A percentile compares a stretch with the other conserved stretches of the same genome.
These are phyloP conservation scores for Saturnia japonica DNA, from an alignment of 2,888 invertebrate genomes.

Conservation along the genomic window DNA sequence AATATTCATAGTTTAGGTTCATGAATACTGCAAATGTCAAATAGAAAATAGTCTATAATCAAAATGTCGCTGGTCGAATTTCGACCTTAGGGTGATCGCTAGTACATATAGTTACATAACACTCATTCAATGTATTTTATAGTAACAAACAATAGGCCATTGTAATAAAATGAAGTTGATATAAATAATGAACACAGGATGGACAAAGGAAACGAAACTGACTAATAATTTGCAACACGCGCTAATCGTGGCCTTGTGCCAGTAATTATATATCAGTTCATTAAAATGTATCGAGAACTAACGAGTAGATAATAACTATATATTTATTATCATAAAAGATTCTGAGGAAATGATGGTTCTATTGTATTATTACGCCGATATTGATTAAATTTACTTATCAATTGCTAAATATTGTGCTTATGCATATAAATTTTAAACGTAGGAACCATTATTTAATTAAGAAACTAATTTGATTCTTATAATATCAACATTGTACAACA, in stretches of 20 bases:
- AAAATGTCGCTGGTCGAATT: no score
- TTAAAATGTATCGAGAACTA: not conserved
- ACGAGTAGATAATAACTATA: not conserved
- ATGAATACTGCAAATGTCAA: no score
- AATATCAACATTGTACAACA: not conserved
- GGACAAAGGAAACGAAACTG: constrained; percentile 6
- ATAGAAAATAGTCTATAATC: no score
- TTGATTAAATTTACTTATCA: no score
- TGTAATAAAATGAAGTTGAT: not conserved
- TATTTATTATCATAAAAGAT: no score
- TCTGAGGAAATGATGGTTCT: no score
- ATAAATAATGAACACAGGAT: not conserved
- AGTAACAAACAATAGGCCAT: constrained; percentile 4
- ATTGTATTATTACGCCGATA: no score
- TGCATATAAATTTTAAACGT: no score
- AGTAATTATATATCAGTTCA: not conserved
- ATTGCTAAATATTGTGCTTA: no score
- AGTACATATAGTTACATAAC: not conserved
- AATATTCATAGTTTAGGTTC: no score
- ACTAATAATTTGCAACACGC: not conserved
- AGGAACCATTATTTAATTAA: not conserved
- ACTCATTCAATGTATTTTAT: not conserved
- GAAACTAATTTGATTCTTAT: not conserved
- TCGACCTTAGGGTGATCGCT: no score
- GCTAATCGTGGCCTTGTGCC: not conserved